Evolutionary conservation across 2,888 invertebrate species (phyloP).

Genomic region (Creontiades dilutus): DNA sequence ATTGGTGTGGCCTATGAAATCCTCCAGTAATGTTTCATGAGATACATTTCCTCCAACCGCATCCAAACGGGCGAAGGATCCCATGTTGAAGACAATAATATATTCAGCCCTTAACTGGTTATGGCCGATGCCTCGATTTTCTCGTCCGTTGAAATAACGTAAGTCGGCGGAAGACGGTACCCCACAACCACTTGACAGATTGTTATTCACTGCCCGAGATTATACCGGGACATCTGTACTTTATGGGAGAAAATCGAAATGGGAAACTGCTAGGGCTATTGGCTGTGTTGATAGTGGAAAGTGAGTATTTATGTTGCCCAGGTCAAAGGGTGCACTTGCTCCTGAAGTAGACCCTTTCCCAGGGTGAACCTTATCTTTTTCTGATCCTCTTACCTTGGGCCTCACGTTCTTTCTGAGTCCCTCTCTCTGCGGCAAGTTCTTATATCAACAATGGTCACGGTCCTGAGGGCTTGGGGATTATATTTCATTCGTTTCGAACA

Average conservation of each 20-base stretch:
- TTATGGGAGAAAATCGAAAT: constrained; percentile 9
- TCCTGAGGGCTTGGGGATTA: neutral
- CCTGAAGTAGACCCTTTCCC: constrained; percentile 3
- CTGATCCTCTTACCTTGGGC: constrained; percentile 57
- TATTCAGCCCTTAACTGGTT: constrained; percentile 15
- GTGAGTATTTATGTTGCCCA: constrained; percentile 62
- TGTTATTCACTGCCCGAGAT: constrained; percentile 49
- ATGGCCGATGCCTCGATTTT: neutral
- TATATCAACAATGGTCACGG: neutral
- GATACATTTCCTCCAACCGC: too few species aligned
- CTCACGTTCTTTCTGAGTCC: neutral
- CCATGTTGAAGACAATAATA: neutral
- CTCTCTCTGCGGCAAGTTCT: neutral
- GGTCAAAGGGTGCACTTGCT: constrained; percentile 67
- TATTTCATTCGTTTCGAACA: neutral
- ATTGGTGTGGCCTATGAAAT: too few species aligned
- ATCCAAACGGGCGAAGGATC: too few species aligned
- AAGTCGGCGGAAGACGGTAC: constrained; percentile 9
- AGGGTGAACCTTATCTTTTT: constrained; percentile 40
- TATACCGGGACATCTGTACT: constrained; percentile 17
- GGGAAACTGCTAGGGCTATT: constrained; percentile 42
- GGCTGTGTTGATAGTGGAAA: constrained; percentile 62
- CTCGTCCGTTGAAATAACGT: neutral
- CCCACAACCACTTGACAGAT: constrained; percentile 49
- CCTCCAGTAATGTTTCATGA: too few species aligned